Evolutionary conservation across 2,113 vertebrate species (phyloP).

Genomic region (Phyllopteryx taeniolatus): DNA sequence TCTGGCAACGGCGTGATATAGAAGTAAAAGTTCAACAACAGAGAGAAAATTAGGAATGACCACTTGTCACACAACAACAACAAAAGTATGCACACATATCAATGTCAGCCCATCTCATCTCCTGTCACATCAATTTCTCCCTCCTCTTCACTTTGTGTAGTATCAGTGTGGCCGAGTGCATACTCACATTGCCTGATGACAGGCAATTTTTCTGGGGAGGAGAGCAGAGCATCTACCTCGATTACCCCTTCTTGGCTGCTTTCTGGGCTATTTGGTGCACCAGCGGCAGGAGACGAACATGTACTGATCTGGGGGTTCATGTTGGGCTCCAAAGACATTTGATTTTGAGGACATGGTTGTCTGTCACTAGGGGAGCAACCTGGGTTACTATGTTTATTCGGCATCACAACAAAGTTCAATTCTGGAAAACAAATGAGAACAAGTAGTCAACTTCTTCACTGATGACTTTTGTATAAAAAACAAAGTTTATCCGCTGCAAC

Average conservation of each 20-base stretch:
- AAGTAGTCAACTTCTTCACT: background rate
- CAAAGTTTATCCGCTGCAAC: too few species aligned
- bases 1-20: background rate
- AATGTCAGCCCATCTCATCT: conserved; percentile 47
- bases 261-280: conserved; percentile 7
- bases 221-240: conserved; percentile 62
- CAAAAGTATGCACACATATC: background rate
- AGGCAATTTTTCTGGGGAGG: conserved; percentile 30
- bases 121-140: conserved; percentile 64
- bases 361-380: background rate
- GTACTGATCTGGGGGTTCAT: background rate
- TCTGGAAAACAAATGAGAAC: background rate
- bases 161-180: background rate
- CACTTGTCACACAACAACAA: background rate
- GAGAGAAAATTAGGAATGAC: background rate
- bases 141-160: conserved; percentile 44
- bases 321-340: background rate
- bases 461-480: background rate
- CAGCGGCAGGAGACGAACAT: background rate
- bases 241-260: conserved; percentile 4
- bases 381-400: background rate
- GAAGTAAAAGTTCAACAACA: background rate
- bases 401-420: background rate
- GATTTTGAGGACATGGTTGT: background rate
- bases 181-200: background rate